Evolutionary conservation across 2,797 vertebrate genomes (phyloP).

Genomic region (Hippocampus kuda): DNA sequence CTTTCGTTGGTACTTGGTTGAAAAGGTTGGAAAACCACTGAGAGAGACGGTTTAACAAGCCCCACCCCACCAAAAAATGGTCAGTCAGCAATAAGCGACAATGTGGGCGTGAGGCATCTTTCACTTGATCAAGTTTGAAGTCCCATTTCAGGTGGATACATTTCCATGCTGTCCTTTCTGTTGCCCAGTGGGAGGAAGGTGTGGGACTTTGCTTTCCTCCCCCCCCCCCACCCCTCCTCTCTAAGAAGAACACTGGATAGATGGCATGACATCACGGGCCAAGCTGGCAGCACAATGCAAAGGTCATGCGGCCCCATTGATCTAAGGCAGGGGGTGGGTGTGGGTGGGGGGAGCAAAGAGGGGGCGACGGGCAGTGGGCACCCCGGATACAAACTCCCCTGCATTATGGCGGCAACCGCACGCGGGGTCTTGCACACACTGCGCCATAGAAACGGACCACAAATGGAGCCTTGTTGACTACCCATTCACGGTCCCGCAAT

Average conservation of each 20-base stretch:
- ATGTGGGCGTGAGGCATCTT: constrained; percentile 4
- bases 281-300: constrained; percentile 67
- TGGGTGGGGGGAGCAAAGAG: neutral
- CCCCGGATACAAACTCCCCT: constrained; percentile 64
- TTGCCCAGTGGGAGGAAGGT: constrained; percentile 62
- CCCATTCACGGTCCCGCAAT: constrained; percentile 70
- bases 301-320: constrained; percentile 71
- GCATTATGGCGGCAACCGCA: constrained; percentile 59
- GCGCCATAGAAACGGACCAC: constrained; percentile 67
- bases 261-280: constrained; percentile 70
- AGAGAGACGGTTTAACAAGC: constrained; percentile 20
- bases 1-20: no score
- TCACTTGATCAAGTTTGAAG: constrained; percentile 40
- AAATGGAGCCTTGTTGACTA: constrained; percentile 70
- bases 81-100: constrained; percentile 40
- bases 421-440: constrained; percentile 64
- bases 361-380: neutral
- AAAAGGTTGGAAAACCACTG: no score
- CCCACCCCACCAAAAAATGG: neutral
- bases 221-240: constrained; percentile 44
- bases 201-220: constrained; percentile 64
- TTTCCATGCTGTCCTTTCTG: constrained; percentile 67
- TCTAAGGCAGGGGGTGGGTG: constrained; percentile 48
- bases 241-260: constrained; percentile 65
- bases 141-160: constrained; percentile 61